Evolutionary conservation across 2,797 vertebrate species (phyloP).

Genomic region (Xerus rutilus): DNA sequence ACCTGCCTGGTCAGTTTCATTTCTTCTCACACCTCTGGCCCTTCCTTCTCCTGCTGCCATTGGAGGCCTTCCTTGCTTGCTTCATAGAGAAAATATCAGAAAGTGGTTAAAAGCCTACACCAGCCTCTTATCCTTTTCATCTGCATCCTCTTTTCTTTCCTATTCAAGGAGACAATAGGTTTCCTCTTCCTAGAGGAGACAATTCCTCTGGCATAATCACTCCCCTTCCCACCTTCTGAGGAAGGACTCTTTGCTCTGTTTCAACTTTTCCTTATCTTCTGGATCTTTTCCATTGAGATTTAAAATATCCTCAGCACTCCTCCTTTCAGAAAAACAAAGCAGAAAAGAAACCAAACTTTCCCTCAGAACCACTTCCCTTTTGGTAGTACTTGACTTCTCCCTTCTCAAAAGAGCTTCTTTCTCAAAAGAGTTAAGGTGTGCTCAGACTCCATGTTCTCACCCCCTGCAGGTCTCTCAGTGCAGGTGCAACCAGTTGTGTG

Average conservation of each 20-base stretch:
- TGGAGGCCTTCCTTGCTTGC: not conserved
- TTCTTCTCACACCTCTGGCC: too few species aligned
- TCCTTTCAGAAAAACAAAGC: not conserved
- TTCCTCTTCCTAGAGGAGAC: not conserved
- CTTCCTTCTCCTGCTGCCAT: not conserved
- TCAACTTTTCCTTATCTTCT: not conserved
- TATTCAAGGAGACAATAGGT: not conserved
- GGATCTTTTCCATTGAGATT: not conserved
- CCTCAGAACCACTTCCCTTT: not conserved
- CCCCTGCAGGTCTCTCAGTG: not conserved
- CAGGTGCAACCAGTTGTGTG: not conserved
- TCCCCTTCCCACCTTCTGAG: not conserved
- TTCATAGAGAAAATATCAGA: not conserved
- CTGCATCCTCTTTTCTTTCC: not conserved
- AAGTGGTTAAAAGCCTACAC: not conserved
- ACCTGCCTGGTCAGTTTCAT: not conserved
- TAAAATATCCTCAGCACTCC: not conserved
- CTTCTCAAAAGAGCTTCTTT: not conserved
- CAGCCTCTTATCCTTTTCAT: not conserved
- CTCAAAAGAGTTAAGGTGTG: not conserved
- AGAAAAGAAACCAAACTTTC: not conserved
- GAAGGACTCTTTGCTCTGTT: not conserved
- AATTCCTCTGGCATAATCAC: not conserved
- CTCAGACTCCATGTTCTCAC: accelerated
- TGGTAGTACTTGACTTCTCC: too few species aligned